Conservation (phyloP, 2,113 vertebrate genomes). For the Menidia beryllina region DNA sequence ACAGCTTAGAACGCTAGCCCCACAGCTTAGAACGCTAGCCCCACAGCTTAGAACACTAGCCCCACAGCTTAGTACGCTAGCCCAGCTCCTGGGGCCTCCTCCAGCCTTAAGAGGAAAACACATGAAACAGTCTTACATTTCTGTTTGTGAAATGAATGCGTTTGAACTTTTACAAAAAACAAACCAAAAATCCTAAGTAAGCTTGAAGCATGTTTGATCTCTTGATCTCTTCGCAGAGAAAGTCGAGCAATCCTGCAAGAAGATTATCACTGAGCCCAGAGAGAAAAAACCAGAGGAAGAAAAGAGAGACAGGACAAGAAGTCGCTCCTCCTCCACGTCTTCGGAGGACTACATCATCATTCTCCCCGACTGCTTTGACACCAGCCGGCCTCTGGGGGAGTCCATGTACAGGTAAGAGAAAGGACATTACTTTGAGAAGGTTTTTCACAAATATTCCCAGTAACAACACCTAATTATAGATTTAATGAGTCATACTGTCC, state of each 20-base stretch:
- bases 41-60: no score
- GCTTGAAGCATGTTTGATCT: background rate
- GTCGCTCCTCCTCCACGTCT: conserved; percentile 90
- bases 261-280: conserved; percentile 45
- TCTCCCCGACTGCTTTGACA: conserved; percentile 96
- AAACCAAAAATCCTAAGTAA: background rate
- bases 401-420: conserved; percentile 89
- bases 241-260: conserved; percentile 49
- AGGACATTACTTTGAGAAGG: no score
- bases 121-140: no score
- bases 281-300: conserved; percentile 64
- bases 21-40: no score
- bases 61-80: no score
- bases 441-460: no score
- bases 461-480: background rate
- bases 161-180: no score
- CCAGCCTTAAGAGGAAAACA: no score
- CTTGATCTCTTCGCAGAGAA: conserved; percentile 46
- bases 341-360: conserved; percentile 96
- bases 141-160: no score
- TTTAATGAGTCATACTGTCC: background rate
- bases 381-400: conserved; percentile 91
- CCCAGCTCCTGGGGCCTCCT: no score
- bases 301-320: conserved; percentile 76
- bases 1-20: no score